Percentiles rank a stretch among this genome's conserved stretches.
phyloP scores from a whole-genome alignment of 2,113 vertebrate species.

The Phalacrocorax pelagicus region DNA sequence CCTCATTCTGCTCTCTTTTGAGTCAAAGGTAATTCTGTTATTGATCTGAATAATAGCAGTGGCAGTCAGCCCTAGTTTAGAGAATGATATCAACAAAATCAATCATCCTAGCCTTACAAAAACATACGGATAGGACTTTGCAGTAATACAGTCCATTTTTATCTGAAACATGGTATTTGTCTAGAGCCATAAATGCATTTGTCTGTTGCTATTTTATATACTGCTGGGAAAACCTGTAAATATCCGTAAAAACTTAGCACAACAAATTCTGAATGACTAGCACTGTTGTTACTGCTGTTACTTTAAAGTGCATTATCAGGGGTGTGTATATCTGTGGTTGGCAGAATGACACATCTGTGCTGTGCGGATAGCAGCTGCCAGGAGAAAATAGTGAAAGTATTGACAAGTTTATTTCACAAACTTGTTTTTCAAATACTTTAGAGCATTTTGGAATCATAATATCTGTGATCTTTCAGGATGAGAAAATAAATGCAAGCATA shows the following conservation, averaged over 20 bases:
- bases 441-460: neutral
- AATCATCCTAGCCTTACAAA: neutral
- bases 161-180: neutral
- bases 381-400: neutral
- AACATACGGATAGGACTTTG: neutral
- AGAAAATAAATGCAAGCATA: neutral
- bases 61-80: neutral
- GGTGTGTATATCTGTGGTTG: neutral
- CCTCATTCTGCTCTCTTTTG: neutral
- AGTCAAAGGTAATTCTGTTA: slow-evolving; percentile 26
- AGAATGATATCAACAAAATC: neutral
- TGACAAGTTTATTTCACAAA: neutral
- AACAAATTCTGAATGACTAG: neutral
- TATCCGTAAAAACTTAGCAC: neutral
- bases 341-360: neutral
- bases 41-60: neutral
- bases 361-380: neutral
- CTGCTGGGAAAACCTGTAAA: neutral
- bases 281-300: neutral
- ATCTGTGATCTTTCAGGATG: neutral
- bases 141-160: neutral
- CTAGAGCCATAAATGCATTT: neutral
- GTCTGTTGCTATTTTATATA: neutral
- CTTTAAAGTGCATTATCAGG: neutral
- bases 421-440: neutral